Percentiles rank a stretch among this genome's conserved stretches.
These are phyloP conservation scores for Hydrochoerus hydrochaeris DNA, from an alignment of 2,113 vertebrate genomes.

Conservation along the genomic window DNA sequence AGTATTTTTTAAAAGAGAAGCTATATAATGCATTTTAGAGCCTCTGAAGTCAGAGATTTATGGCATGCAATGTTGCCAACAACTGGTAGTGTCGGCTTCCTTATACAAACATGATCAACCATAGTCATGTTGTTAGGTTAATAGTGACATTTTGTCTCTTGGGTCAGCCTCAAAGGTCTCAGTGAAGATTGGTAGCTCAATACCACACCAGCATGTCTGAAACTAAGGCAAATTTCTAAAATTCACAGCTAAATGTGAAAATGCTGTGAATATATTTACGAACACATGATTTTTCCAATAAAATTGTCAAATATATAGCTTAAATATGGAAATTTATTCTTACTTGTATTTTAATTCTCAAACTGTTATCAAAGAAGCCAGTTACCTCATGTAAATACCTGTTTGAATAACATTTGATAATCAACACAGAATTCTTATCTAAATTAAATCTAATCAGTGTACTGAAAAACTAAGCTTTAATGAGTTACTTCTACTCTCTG, in stretches of 20 bases:
- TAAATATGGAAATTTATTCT: slow-evolving; percentile 34
- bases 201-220: not conserved
- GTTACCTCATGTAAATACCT: slow-evolving; percentile 39
- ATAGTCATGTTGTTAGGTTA: not conserved
- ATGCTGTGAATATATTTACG: not conserved
- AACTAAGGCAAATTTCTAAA: slow-evolving; percentile 8
- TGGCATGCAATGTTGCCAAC: not conserved
- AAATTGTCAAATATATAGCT: not conserved
- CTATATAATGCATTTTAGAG: slow-evolving; percentile 32
- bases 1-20: slow-evolving; percentile 60
- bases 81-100: not conserved
- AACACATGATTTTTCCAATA: not conserved
- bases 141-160: not conserved
- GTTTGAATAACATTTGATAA: slow-evolving; percentile 63
- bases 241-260: not conserved
- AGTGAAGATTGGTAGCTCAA: not conserved
- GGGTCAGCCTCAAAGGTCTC: not conserved
- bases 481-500: slow-evolving; percentile 74
- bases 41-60: slow-evolving; percentile 49
- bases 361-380: slow-evolving; percentile 54
- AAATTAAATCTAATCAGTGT: slow-evolving; percentile 77
- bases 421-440: slow-evolving; percentile 71
- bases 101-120: slow-evolving; percentile 44
- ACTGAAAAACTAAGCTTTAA: slow-evolving; percentile 65
- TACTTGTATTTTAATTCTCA: slow-evolving; percentile 27